Evolutionary conservation across 2,888 invertebrate genomes (phyloP), one percentile per base, ranked within the genome.

Genomic region (Hoplodrina ambigua): DNA sequence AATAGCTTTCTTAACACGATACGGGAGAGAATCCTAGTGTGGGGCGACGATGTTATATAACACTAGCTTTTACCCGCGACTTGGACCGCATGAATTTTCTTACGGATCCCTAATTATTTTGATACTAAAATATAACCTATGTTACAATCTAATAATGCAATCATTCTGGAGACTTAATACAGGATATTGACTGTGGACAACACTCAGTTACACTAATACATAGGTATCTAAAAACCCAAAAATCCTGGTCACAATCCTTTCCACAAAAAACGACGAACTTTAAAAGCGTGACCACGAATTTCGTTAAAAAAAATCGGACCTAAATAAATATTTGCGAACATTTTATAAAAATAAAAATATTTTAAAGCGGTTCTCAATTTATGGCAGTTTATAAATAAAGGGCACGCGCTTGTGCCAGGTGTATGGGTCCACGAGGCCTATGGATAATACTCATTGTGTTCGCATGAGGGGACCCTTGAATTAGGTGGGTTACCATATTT

Each of bases 361-460:
- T 57, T 46, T 54, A 49, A 65, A 81, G 50, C 68, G 30, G 25
- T 59, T 69, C 58, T 72, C 71, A 69, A 76, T 76, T 49, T 62
- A 74, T 65, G 62, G 17, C 46, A 61, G 72, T 49, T 78, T 57
- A 54, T 66, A 70, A 71, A 70, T 80, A 84, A 85, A 86, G 84
- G 90, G 88, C 89, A 89, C 89, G 87, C 71, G 88, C 86, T 84
- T 58, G 37, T 41, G 87, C 91, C 91, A 90, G 91, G 90, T 91
- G 91, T 80, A 67, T 65, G 55, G 76, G 75, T 46, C 17, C 15
- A 6, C 20, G 25, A 64, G 41, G 60, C 19, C 57, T 44, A 41
- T 4, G 44, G 69, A 72, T 80, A 82, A 85, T 82, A 72, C 71
- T 74, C 69, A 79, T 82, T 81, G 81, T 78, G 64, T 75, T 46